Conservation (phyloP, 2,797 vertebrate species). For the Acipenser oxyrinchus region DNA sequence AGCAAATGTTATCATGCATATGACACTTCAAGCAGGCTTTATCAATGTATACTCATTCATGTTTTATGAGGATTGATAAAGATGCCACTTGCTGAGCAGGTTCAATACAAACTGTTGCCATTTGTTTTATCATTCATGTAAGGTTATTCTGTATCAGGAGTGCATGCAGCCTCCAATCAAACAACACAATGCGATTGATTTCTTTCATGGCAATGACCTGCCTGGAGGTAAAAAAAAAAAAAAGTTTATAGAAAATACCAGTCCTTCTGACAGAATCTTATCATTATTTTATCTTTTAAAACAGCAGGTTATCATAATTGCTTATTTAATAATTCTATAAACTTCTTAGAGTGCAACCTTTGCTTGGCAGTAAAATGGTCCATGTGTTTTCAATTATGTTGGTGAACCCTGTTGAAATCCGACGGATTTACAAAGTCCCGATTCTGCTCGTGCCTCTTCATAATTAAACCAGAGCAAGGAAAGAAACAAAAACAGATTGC, state of each 20-base stretch:
- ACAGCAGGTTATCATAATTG: conserved; percentile 68
- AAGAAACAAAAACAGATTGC: too few species aligned
- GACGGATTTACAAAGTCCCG: too few species aligned
- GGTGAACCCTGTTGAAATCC: too few species aligned
- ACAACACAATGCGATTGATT: conserved; percentile 36
- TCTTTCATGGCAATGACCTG: not conserved
- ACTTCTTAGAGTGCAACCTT: conserved; percentile 50
- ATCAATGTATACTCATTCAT: conserved; percentile 95
- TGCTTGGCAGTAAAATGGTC: conserved; percentile 55
- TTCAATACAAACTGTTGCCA: conserved; percentile 57
- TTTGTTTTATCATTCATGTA: conserved; percentile 17
- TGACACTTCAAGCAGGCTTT: conserved; percentile 96
- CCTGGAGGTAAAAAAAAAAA: conserved; percentile 11
- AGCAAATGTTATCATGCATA: conserved; percentile 82
- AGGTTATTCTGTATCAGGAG: conserved; percentile 13
- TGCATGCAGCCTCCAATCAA: not conserved
- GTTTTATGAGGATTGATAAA: conserved; percentile 98
- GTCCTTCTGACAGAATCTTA: conserved; percentile 47
- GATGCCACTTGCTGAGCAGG: conserved; percentile 69
- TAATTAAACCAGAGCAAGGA: too few species aligned
- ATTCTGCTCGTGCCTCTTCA: too few species aligned
- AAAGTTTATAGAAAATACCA: conserved; percentile 36
- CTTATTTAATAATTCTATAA: conserved; percentile 83
- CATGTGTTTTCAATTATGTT: conserved; percentile 44
- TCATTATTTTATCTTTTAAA: conserved; percentile 68